Evolutionary conservation across 2,888 invertebrate genomes (phyloP), one percentile per base, ranked within the genome.

Genomic region (Labia minor): DNA sequence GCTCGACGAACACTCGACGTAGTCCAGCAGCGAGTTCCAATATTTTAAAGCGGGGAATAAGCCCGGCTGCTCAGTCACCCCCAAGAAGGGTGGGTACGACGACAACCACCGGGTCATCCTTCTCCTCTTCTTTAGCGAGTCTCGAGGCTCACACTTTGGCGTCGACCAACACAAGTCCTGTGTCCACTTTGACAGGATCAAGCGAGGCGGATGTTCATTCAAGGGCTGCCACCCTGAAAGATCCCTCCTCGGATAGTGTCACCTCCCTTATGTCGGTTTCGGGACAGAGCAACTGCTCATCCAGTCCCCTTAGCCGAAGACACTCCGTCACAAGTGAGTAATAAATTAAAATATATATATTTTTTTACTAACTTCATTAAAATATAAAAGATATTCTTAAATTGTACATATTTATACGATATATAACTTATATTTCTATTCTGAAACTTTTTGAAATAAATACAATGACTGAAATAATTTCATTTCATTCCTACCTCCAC

Each of bases 141-240:
- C 79, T 81, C 68, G 83, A 83, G 68, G 79, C 81, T 0, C 85
- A 86, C 70, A 86, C 88, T 0, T 81, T 89, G 65, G 85, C 88
- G 65, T 89, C 91, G 21, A 87, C 87, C 67, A 92, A 92, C 73
- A 90, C 91, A 37, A 92, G 92, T 76, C 92, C 92, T 66, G 87
- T 93, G n/a, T 92, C 92, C 21, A 93, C 92, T 0, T 80, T 93
- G 61, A 92, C 92, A 1, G 80, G 89, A 1, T 91, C 91, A 0
- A 90, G 91, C 0, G 92, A 91, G 73, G 85, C 85, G 68, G 83
- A 83, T 71, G 81, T 84, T 69, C 81, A 82, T 66, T 79, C 68
- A 64, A 61, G 76, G 78, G 6, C 82, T 78, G 4, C 76, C 77
- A 71, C 80, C 83, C 37, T 75, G 62, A 80, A 81, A 73, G 86